Evolutionary conservation across 2,888 invertebrate species (phyloP).

Genomic region (Cantharis nigra): DNA sequence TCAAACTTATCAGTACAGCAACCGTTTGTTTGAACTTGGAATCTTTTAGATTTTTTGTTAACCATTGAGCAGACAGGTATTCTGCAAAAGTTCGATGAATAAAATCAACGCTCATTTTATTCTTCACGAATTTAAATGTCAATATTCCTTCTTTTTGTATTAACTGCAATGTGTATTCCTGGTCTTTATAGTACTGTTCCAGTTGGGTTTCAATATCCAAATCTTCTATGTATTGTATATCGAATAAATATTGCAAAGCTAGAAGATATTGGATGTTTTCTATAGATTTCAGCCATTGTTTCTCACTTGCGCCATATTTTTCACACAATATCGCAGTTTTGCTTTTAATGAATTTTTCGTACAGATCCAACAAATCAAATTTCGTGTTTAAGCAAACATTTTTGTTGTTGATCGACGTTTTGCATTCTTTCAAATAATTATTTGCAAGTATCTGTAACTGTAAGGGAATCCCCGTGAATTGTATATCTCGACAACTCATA

Average conservation of each 20-base stretch:
- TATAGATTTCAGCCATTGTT: not conserved
- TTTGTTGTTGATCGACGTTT: not conserved
- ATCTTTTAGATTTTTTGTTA: not conserved
- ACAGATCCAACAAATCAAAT: conserved; percentile 3
- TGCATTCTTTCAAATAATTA: not conserved
- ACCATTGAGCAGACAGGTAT: not conserved
- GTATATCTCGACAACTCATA: not conserved
- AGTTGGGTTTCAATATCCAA: not conserved
- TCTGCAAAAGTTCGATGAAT: not conserved
- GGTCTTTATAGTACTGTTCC: not conserved
- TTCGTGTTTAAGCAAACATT: not conserved
- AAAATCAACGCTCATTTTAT: not conserved
- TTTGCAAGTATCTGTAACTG: not conserved
- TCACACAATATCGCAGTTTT: not conserved
- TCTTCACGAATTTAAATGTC: not conserved
- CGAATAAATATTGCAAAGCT: not conserved
- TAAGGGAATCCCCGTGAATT: not conserved
- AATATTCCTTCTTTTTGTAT: not conserved
- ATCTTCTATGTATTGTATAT: not conserved
- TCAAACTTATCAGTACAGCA: not conserved
- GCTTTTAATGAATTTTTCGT: conserved; percentile 1
- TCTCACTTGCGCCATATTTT: not conserved
- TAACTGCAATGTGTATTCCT: not conserved
- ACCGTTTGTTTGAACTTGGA: not conserved
- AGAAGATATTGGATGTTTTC: not conserved